Evolutionary conservation across 2,797 vertebrate genomes (phyloP).

Genomic region (Platyrinchus mystaceus): DNA sequence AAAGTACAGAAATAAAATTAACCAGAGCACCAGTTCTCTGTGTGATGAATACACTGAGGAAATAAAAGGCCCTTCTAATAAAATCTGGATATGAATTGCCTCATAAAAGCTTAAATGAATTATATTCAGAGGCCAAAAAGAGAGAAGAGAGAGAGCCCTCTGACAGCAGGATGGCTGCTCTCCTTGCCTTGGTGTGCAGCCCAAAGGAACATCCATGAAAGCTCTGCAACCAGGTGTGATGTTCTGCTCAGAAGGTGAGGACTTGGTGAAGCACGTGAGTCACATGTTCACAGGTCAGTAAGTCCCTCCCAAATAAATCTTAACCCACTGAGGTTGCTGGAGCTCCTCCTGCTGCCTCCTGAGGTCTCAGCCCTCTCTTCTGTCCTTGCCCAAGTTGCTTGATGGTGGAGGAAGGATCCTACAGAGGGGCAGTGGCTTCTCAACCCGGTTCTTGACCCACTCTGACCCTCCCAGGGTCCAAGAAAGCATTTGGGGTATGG

Average conservation of each 20-base stretch:
- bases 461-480: background rate
- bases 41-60: conserved; percentile 12
- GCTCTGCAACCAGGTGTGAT: background rate
- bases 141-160: background rate
- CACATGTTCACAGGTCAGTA: background rate
- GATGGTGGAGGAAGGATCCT: background rate
- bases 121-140: background rate
- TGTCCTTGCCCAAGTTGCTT: background rate
- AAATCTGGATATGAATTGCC: conserved; percentile 18
- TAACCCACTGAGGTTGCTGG: background rate
- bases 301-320: background rate
- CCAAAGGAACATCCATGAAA: rapidly evolving
- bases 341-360: rapidly evolving
- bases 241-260: background rate
- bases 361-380: rapidly evolving
- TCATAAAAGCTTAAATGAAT: conserved; percentile 22
- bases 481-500: background rate
- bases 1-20: conserved; percentile 35
- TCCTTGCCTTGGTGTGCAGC: background rate
- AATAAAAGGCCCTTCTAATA: conserved; percentile 41
- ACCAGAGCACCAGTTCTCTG: background rate
- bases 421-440: background rate
- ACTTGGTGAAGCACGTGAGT: background rate
- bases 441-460: background rate
- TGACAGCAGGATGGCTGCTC: background rate